Conservation (phyloP, 2,888 invertebrate genomes). For the Polydrusus cervinus region DNA sequence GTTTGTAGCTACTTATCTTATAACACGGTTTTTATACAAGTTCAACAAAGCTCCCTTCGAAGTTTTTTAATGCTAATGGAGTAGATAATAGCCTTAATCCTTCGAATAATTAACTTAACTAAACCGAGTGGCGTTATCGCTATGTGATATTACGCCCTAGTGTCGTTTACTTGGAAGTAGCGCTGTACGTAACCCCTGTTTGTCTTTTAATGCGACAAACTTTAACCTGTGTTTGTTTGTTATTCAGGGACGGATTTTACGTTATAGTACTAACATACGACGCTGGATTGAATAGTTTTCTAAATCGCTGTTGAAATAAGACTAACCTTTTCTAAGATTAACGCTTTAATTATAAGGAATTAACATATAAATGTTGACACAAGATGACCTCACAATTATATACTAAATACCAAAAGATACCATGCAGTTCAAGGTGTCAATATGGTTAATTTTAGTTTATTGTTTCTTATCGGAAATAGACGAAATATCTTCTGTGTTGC, state of each 20-base stretch:
- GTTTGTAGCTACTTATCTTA: slow-evolving; percentile 22
- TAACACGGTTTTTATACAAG: slow-evolving; percentile 6
- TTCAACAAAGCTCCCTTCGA: slow-evolving; percentile 13
- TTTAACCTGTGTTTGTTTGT: slow-evolving; percentile 2
- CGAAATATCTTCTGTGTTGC: too few relatives aligned
- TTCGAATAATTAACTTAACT: slow-evolving; percentile 18
- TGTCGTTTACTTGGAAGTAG: slow-evolving; percentile 1
- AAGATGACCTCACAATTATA: too few relatives aligned
- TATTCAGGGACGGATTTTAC: neutral
- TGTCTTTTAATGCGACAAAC: slow-evolving; percentile 2
- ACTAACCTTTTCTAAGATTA: too few relatives aligned
- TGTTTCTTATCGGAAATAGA: too few relatives aligned
- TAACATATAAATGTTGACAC: too few relatives aligned
- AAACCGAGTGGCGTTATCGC: slow-evolving; percentile 20
- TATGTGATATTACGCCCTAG: neutral
- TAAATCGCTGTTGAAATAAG: too few relatives aligned
- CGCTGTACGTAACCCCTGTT: neutral
- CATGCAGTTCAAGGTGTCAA: too few relatives aligned
- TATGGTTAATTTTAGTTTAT: too few relatives aligned
- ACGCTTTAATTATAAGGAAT: too few relatives aligned
- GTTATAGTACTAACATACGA: too few relatives aligned
- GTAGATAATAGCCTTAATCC: slow-evolving; percentile 23
- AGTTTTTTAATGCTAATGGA: slow-evolving; percentile 18
- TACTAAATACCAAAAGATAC: too few relatives aligned
- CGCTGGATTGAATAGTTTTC: too few relatives aligned